Base-by-base conservation (phyloP, 1,140 invertebrate species). In the Colletes gigas region DNA sequence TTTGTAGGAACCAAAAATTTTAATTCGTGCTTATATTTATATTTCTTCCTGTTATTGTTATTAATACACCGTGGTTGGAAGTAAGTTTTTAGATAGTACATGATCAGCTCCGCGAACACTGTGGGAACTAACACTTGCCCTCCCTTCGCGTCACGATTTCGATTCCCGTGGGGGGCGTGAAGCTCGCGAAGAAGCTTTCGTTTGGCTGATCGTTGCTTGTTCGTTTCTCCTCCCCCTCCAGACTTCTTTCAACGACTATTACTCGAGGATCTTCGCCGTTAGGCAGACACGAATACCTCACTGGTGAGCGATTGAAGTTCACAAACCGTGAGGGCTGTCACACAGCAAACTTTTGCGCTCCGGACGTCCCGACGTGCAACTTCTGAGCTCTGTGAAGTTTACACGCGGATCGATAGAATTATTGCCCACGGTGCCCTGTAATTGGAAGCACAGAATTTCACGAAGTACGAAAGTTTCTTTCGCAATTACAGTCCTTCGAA, bases 71-170 rank as follows among this genome's bases (percentile, higher is more conserved):
- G 30, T 30, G 30, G 30, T 30, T 30, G 30, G 30, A 30, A 30
- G 30, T 30, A 30, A 30, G 30, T 30, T 30, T 30, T 30, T 30
- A 30, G 30, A 30, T 30, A 2, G 30, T 30, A 30, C 30, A 30
- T 30, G 30, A 30, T 30, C 30, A 30, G 30, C 30, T 30, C 30
- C 30, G 30, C 30, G 30, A 30, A 30, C 30, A 30, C 30, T 30
- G 30, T 30, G 30, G 30, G 30, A 30, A 30, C 30, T 30, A 30
- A 30, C 30, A 30, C 30, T 30, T 30, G 30, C 30, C 30, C 12
- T 65, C 50, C 76, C 68, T 30, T 55, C 62, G 70, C 75, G 72
- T 30, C 30, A 80, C 83, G 83, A 85, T 59, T 62, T 52, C 14
- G 30, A 30, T 30, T 30, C 30, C 17, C 14, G 59, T 52, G 55